Base-by-base conservation (phyloP, 2,797 vertebrate species). In the Malacoraja senta region DNA sequence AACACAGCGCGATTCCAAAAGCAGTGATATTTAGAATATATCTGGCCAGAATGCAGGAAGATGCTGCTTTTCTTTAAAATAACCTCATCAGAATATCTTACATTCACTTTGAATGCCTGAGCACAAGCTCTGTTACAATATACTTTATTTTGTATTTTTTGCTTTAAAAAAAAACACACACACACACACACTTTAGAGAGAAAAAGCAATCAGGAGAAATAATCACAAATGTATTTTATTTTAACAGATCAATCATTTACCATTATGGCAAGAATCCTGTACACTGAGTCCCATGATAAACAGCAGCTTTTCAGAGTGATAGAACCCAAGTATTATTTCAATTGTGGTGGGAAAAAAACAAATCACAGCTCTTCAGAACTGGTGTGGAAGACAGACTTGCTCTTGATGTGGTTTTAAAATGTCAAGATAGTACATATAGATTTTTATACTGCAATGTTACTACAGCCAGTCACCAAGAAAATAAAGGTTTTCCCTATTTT, bases 171-270 rank as follows among this genome's bases (percentile, higher is more conserved):
- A 35, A 58, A 8, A 12, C 12, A 88, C n/a, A n/a, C n/a, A n/a
- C n/a, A n/a, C n/a, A n/a, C n/a, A n/a, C n/a, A n/a, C 84, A 68
- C 7, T 68, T 32, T 9, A 44, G 15, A 88, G 84, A 71, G 32
- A 94, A 95, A 93, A 93, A 94, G 15, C 1, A 91, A 71, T 97
- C 97, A 96, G 97, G 97, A 97, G 97, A 97, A 98, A 97, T 92
- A 74, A 92, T 97, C 97, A 98, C 97, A 97, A 96, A 97, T 98
- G 98, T 98, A 98, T 98, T 98, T 95, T 96, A 95, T 97, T 97
- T 97, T 97, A 97, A 97, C 96, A 93, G 94, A 96, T 96, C 96
- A 96, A 95, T 96, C 96, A 96, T 96, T 96, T 96, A 96, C 96
- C 96, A 96, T 96, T 96, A 96, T 96, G 96, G 96, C 96, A 97